These are phyloP conservation scores for Myathropa florea DNA, from an alignment of 2,888 invertebrate species.

Conservation along the genomic window DNA sequence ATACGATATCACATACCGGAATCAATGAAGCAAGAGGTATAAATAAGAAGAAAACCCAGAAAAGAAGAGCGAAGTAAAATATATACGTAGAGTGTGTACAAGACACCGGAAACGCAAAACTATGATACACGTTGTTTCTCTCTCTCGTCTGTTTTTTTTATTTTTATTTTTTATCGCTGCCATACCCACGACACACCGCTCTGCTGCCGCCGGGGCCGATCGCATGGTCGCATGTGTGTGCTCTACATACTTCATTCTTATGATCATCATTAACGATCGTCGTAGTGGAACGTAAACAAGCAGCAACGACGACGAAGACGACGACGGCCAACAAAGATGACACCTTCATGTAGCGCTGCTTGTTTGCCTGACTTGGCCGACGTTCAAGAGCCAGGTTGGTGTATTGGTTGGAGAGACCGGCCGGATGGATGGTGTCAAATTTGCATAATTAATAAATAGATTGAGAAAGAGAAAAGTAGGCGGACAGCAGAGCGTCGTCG, in stretches of 20 bases:
- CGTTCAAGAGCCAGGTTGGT: conserved; percentile 48
- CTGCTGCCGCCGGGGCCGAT: background rate
- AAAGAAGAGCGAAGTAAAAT: conserved; percentile 61
- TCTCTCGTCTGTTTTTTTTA: background rate
- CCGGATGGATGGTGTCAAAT: conserved; percentile 71
- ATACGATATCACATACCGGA: conserved; percentile 54
- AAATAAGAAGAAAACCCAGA: conserved; percentile 61
- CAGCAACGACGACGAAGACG: conserved; percentile 1
- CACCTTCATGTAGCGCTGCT: conserved; percentile 45
- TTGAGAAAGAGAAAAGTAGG: conserved; percentile 63
- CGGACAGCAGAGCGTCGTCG: conserved; percentile 5
- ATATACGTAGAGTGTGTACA: conserved; percentile 40
- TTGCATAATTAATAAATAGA: conserved; percentile 68
- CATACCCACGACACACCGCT: conserved; percentile 18
- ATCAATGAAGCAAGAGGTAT: conserved; percentile 66
- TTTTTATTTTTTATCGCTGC: conserved; percentile 9
- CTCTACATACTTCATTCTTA: conserved; percentile 57
- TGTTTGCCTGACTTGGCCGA: conserved; percentile 1
- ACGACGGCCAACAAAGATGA: conserved; percentile 38
- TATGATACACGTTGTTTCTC: conserved; percentile 57
- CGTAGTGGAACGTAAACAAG: conserved; percentile 67
- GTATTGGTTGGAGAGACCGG: conserved; percentile 56
- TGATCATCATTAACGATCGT: conserved; percentile 37
- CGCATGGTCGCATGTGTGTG: conserved; percentile 35
- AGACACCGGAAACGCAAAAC: conserved; percentile 71